A percentile compares a stretch with the other conserved stretches of the same genome.
These are phyloP conservation scores for Papilio glaucus DNA, from an alignment of 1,140 invertebrate genomes.

Conservation along the genomic window DNA sequence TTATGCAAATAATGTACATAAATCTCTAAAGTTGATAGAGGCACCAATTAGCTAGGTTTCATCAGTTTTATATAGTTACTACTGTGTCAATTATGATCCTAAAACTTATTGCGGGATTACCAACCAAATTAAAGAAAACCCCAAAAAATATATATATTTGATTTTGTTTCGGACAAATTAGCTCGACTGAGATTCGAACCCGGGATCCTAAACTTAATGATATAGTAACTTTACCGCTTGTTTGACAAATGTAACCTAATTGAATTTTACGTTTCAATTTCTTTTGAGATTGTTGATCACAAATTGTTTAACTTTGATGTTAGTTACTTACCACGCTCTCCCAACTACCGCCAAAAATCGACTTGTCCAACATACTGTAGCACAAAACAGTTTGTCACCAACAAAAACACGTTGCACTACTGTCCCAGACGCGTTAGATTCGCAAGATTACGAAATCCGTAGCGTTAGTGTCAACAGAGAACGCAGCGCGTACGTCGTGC, in stretches of 20 bases:
- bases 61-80: too few species aligned
- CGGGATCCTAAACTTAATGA: neutral
- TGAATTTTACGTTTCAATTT: too few species aligned
- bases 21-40: neutral
- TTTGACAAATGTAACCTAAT: too few species aligned
- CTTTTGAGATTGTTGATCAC: too few species aligned
- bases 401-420: conserved; percentile 45
- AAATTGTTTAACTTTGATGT: neutral
- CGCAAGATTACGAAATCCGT: conserved; percentile 52
- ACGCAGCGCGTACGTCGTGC: conserved; percentile 49
- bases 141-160: too few species aligned
- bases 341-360: conserved; percentile 75
- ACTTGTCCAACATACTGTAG: conserved; percentile 75
- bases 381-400: conserved; percentile 47
- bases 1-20: neutral
- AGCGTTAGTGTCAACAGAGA: conserved; percentile 50
- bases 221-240: conserved; percentile 6
- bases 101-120: too few species aligned
- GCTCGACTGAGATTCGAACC: neutral
- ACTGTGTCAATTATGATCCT: too few species aligned
- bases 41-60: too few species aligned
- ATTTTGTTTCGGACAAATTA: neutral
- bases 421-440: neutral
- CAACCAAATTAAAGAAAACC: too few species aligned
- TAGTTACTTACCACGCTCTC: conserved; percentile 76